These are phyloP conservation scores for Campoplex nolae DNA, from an alignment of 2,888 invertebrate species.

Conservation along the genomic window DNA sequence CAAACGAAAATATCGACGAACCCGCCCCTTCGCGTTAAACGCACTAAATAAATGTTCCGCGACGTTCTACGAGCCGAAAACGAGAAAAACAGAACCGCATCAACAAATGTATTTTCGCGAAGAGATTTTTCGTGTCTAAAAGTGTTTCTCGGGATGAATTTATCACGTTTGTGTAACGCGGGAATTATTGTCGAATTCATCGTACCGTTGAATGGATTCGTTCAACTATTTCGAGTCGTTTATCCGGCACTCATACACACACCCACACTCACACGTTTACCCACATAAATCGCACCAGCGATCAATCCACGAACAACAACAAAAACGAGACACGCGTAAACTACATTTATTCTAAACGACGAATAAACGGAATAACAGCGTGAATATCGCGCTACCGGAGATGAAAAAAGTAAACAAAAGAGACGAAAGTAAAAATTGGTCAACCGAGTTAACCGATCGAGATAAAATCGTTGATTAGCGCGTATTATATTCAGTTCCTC, in stretches of 20 bases:
- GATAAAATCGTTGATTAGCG: not conserved
- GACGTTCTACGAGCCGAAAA: not conserved
- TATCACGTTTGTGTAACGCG: slow-evolving; percentile 8
- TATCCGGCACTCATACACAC: slow-evolving; percentile 28
- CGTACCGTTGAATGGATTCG: slow-evolving; percentile 11
- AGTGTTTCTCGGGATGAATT: slow-evolving; percentile 12
- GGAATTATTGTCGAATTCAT: slow-evolving; percentile 25
- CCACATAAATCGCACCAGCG: not conserved
- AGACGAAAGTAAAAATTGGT: slow-evolving; percentile 6
- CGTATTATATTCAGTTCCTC: slow-evolving; percentile 30
- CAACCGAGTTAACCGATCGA: slow-evolving; percentile 22
- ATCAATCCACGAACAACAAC: slow-evolving; percentile 22
- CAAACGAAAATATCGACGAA: slow-evolving; percentile 31
- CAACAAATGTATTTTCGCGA: not conserved
- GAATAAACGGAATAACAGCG: slow-evolving; percentile 35
- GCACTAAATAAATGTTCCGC: slow-evolving; percentile 21
- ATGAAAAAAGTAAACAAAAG: slow-evolving; percentile 49
- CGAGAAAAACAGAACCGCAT: not conserved
- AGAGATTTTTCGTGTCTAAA: slow-evolving; percentile 12
- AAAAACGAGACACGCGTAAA: slow-evolving; percentile 16
- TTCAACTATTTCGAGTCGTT: not conserved
- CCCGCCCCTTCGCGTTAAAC: slow-evolving; percentile 34
- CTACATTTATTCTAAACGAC: slow-evolving; percentile 62
- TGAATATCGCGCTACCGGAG: slow-evolving; percentile 35
- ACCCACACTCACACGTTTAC: slow-evolving; percentile 28